Evolutionary conservation across 2,888 invertebrate species (phyloP), one percentile per base, ranked within the genome.

Genomic region (Tanytarsus gracilentus): DNA sequence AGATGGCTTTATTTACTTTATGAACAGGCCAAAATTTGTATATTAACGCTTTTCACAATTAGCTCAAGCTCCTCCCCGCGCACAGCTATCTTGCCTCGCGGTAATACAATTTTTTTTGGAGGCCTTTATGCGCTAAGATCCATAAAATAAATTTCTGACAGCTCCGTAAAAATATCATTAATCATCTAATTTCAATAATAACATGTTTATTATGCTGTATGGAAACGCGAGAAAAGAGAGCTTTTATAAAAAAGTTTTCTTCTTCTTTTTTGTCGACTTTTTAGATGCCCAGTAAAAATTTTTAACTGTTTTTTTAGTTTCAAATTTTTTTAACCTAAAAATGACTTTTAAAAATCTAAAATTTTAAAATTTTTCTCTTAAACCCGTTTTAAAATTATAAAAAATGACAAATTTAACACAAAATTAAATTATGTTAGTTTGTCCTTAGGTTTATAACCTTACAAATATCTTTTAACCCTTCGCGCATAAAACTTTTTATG

Each of bases 1-100:
- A 18, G 40, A 58, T 58, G 58, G 40, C 58, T 58, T 58, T 58
- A 58, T 58, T 58, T 58, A 30, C 58, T 58, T 48, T 58, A 39
- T 36, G n/a, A 48, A 48, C 58, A 58, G n/a, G 29, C 44, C 27
- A 48, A 58, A 58, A 40, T 58, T 40, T 58, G 44, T 58, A 58
- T 40, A 58, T 58, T 58, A 58, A 58, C 58, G 58, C 58, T 29
- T 58, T 56, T 58, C 48, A 58, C 58, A 58, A 58, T 58, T 58
- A 58, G 44, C 48, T 48, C 48, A 51, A 27, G 18, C 30, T 27
- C 58, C 44, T 29, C 40, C 55, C 25, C 26, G 6, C 25, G n/a
- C n/a, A n/a, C n/a, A n/a, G n/a, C n/a, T n/a, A n/a, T n/a, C 25
- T 23, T 27, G 7, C 9, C 5, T 7, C 8, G 9, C 9, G 9